These are phyloP conservation scores for Reticulitermes lucifugus DNA, from an alignment of 2,888 invertebrate genomes.

Conservation along the genomic window DNA sequence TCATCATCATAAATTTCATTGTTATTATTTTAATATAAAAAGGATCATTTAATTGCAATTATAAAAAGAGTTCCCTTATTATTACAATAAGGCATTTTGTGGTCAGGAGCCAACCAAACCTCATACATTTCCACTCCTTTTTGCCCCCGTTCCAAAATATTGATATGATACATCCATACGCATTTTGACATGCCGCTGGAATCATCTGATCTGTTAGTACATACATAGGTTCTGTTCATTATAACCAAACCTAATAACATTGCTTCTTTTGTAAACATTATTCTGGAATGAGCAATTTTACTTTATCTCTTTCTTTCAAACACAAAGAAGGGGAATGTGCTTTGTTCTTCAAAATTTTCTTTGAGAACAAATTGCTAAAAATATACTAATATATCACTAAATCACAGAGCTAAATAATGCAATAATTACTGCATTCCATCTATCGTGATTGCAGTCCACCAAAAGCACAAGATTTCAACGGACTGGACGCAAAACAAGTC, in stretches of 20 bases:
- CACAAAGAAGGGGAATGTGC: constrained; percentile 46
- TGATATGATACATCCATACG: constrained; percentile 7
- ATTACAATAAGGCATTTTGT: constrained; percentile 40
- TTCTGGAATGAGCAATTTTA: constrained; percentile 48
- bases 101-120: constrained; percentile 33
- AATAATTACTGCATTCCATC: constrained; percentile 29
- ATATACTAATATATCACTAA: constrained; percentile 36
- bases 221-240: constrained; percentile 21
- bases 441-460: constrained; percentile 11
- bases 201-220: constrained; percentile 8
- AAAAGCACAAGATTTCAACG: constrained; percentile 13
- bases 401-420: constrained; percentile 47
- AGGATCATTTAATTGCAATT: constrained; percentile 26
- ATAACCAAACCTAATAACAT: constrained; percentile 10
- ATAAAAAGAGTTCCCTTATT: constrained; percentile 32
- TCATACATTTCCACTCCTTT: constrained; percentile 11
- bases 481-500: constrained; percentile 18
- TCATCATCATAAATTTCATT: too few species aligned
- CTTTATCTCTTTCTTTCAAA: constrained; percentile 26
- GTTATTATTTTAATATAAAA: constrained; percentile 4
- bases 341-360: constrained; percentile 31
- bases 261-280: constrained; percentile 18
- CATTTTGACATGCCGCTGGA: constrained; percentile 17
- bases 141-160: constrained; percentile 21
- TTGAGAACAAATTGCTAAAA: constrained; percentile 34